phyloP scores from a whole-genome alignment of 35 echinoderm and acorn worm genomes.

The Ophioderma brevispina region DNA sequence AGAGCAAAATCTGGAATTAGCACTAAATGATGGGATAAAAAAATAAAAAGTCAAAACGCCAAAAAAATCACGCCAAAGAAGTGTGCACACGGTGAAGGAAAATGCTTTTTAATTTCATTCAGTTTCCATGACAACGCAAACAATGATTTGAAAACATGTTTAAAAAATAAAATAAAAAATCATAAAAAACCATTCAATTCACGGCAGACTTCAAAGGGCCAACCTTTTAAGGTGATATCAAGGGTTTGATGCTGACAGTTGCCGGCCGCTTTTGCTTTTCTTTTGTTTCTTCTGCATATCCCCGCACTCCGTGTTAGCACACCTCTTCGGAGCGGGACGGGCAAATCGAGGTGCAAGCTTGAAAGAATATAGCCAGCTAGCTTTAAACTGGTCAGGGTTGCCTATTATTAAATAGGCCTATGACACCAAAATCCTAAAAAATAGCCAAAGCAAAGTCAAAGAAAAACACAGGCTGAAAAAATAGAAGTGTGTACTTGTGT shows the following conservation, averaged over 20 bases:
- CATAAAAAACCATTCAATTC: background rate
- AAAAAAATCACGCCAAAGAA: constrained; percentile 14
- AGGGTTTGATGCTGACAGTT: too few relatives aligned
- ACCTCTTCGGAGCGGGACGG: background rate
- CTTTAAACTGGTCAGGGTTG: background rate
- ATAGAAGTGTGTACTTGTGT: background rate
- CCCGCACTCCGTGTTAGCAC: background rate
- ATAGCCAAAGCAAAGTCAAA: constrained; percentile 1
- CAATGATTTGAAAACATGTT: constrained; percentile 11
- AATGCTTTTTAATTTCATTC: background rate
- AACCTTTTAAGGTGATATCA: background rate
- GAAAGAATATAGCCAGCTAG: background rate
- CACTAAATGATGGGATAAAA: background rate
- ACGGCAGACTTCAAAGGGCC: background rate
- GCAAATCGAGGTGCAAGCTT: background rate
- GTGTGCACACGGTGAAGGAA: constrained; percentile 12
- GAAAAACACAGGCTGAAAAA: background rate
- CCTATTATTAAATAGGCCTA: background rate
- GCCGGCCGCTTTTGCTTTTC: too few relatives aligned
- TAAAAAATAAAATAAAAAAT: background rate
- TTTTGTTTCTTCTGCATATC: too few relatives aligned
- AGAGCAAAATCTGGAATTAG: background rate
- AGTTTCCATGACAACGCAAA: background rate
- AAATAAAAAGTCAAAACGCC: background rate
- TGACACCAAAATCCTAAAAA: background rate